These are phyloP conservation scores for Climacteris rufus DNA, from an alignment of 2,113 vertebrate genomes.

Conservation along the genomic window DNA sequence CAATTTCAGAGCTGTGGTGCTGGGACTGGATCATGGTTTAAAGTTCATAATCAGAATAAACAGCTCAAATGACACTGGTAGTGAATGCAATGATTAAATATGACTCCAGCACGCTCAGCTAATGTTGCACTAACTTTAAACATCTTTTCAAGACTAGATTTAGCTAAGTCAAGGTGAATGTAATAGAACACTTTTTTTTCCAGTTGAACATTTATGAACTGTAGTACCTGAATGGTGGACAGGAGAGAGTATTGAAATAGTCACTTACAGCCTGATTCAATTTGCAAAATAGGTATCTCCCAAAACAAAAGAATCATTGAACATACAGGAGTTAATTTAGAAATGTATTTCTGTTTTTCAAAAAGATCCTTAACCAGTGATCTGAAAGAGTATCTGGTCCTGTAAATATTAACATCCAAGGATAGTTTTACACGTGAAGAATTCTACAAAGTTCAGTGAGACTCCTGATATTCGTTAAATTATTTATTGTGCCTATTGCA, in stretches of 20 bases:
- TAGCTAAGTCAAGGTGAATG: slow-evolving; percentile 11
- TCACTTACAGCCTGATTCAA: background rate
- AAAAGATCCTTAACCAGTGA: background rate
- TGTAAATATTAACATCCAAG: slow-evolving; percentile 5
- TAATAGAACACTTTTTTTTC: background rate
- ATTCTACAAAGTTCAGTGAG: background rate
- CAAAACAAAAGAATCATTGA: background rate
- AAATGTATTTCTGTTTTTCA: slow-evolving; percentile 2
- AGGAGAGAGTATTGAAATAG: background rate
- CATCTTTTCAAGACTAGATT: background rate
- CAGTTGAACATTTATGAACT: background rate
- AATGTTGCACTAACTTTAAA: slow-evolving; percentile 33
- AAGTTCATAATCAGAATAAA: slow-evolving; percentile 58
- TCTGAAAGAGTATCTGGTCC: background rate
- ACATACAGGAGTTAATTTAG: background rate
- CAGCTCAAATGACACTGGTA: slow-evolving; percentile 23
- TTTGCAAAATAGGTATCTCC: background rate
- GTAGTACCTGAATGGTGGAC: background rate
- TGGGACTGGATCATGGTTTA: background rate
- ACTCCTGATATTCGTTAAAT: background rate
- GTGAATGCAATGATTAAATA: slow-evolving; percentile 35
- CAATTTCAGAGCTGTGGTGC: background rate
- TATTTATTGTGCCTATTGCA: background rate
- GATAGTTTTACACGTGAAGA: background rate
- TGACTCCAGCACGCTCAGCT: slow-evolving; percentile 38